Conservation (phyloP, 1,140 invertebrate species). For the Cydia pomonella region DNA sequence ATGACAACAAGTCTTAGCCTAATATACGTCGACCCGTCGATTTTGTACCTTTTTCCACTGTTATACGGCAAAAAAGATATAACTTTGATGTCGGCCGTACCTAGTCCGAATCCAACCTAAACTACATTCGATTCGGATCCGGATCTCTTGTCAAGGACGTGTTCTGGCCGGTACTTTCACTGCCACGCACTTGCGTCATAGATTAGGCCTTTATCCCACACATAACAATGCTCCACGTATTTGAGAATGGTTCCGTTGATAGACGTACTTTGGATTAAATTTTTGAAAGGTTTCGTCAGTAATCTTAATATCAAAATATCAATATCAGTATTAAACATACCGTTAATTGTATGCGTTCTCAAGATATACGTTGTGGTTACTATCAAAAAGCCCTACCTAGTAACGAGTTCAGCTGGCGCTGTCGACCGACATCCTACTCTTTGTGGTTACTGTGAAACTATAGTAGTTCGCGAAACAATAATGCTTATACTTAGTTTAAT, state of each 20-base stretch:
- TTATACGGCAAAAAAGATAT: no score
- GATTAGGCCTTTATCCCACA: slow-evolving; percentile 19
- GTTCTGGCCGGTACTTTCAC: slow-evolving; percentile 5
- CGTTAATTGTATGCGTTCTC: no score
- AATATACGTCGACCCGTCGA: no score
- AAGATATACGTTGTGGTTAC: no score
- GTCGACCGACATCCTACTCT: not conserved
- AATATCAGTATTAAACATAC: no score
- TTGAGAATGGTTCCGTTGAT: not conserved
- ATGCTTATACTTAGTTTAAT: slow-evolving; percentile 22
- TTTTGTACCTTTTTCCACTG: no score
- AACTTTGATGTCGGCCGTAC: no score
- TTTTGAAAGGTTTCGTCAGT: no score
- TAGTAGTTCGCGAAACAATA: not conserved
- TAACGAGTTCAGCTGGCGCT: not conserved
- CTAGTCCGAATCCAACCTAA: slow-evolving; percentile 2
- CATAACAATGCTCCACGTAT: not conserved
- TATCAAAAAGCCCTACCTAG: no score
- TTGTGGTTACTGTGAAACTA: not conserved
- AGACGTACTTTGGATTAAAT: not conserved
- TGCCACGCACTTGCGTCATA: slow-evolving; percentile 16
- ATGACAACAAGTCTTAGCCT: no score
- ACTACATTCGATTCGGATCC: not conserved
- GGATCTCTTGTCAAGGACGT: slow-evolving; percentile 12
- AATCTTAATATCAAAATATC: no score